Conservation (phyloP, 1,140 invertebrate species). For the Magallana angulata region DNA sequence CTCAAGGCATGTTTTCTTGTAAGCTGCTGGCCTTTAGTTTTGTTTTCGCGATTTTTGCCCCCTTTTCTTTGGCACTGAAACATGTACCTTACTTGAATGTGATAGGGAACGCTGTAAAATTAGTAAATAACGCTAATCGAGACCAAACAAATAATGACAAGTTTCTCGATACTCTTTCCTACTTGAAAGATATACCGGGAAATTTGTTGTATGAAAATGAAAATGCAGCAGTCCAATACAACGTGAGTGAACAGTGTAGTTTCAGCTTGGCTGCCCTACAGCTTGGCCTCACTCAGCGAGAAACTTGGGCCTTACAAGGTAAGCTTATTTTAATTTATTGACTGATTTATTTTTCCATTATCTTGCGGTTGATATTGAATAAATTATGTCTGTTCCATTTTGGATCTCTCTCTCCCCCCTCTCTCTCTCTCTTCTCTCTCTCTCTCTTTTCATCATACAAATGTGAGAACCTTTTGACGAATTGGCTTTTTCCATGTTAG, state of each 20-base stretch:
- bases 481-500: too few relatives aligned
- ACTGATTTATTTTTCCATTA: too few relatives aligned
- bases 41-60: not conserved
- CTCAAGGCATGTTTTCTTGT: too few relatives aligned
- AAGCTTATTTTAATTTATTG: not conserved
- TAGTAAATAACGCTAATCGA: not conserved
- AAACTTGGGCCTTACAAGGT: conserved; percentile 3
- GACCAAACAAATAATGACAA: not conserved
- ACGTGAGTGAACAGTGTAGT: not conserved
- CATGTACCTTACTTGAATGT: not conserved
- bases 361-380: too few relatives aligned
- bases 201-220: not conserved
- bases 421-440: too few relatives aligned
- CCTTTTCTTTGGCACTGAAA: not conserved
- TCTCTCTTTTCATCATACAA: too few relatives aligned
- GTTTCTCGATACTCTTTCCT: not conserved
- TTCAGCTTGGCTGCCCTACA: not conserved
- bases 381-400: too few relatives aligned
- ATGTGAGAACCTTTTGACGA: too few relatives aligned
- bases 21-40: not conserved
- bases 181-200: not conserved
- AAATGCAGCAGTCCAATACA: not conserved
- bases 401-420: too few relatives aligned
- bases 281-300: not conserved
- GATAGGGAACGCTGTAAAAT: not conserved